Evolutionary conservation across 2,797 vertebrate genomes (phyloP), one percentile per base, ranked within the genome.

Genomic region (Xenops minutus): DNA sequence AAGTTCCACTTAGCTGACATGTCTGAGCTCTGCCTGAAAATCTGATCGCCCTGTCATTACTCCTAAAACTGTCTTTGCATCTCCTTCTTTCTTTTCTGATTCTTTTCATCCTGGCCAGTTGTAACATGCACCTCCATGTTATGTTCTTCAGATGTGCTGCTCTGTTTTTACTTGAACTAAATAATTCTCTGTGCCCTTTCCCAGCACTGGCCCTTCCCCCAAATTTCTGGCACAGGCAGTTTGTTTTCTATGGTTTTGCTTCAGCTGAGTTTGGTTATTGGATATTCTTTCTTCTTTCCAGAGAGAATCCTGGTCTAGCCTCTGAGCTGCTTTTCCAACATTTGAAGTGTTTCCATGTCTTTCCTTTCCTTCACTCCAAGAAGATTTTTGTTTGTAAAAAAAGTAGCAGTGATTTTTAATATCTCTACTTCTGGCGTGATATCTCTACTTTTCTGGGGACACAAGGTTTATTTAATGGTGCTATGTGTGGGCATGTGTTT

Each of bases 201-300:
- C 64, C 71, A 79, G 37, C 19, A 11, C 1, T 91, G 49, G 59
- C 66, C 54, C 59, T 88, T 92, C 41, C 82, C 62, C 73, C 81
- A 77, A 18, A 93, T 78, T 92, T 51, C 84, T 82, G 68, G 64
- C 2, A 1, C 52, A 43, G 37, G 58, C 43, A 58, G 32, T 84
- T 96, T 92, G 63, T 93, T 95, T 95, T 94, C 85, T 80, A 27
- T 69, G 77, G 82, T 89, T 96, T 95, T 96, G 36, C 39, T 95
- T 91, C 81, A 74, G 52, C 52, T 92, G 49, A 92, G 22, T 55
- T 80, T 69, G 46, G 51, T 86, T 93, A 56, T 77, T 89, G 66
- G 76, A 88, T 41, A 39, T 34, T 30, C 61, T 90, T 85, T 55
- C 44, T 92, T 86, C 48, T 82, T 92, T 88, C 63, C 55, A 82